phyloP scores from a whole-genome alignment of 2,797 vertebrate species.

The Leptoclinus maculatus region DNA sequence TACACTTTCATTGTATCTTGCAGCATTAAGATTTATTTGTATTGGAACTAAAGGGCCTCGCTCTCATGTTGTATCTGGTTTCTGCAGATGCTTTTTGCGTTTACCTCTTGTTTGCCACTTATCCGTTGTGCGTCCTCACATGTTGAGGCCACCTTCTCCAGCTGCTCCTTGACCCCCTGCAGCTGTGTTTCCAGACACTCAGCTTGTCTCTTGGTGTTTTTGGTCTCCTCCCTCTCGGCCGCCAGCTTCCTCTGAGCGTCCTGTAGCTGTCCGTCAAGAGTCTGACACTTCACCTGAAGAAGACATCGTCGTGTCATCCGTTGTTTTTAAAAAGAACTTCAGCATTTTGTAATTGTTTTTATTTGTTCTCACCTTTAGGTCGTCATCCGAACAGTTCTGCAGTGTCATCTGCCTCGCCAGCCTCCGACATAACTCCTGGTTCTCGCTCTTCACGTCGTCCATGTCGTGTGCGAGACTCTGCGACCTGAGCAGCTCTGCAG shows the following conservation, averaged over 20 bases:
- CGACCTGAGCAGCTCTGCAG: conserved; percentile 63
- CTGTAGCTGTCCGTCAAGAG: conserved; percentile 62
- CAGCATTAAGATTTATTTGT: too few relatives aligned
- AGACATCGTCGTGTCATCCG: neutral
- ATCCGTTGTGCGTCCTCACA: neutral
- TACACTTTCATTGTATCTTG: neutral
- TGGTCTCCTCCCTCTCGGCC: conserved; percentile 54
- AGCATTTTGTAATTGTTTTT: neutral
- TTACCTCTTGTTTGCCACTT: conserved; percentile 69
- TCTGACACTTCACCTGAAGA: conserved; percentile 55
- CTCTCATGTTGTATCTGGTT: neutral
- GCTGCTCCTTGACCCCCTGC: conserved; percentile 26
- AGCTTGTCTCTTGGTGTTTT: neutral
- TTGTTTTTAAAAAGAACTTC: neutral
- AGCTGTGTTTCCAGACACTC: conserved; percentile 54
- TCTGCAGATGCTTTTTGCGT: too few relatives aligned
- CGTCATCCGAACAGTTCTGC: conserved; percentile 32
- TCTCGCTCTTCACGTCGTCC: conserved; percentile 66
- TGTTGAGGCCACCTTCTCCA: neutral
- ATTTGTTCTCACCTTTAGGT: conserved; percentile 55
- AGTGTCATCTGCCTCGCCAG: conserved; percentile 48
- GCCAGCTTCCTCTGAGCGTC: conserved; percentile 52
- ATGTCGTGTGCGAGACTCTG: conserved; percentile 21
- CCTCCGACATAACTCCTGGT: conserved; percentile 53
- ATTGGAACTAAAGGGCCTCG: neutral